These are phyloP conservation scores for Dastarcus helophoroides DNA, from an alignment of 2,888 invertebrate genomes.

Conservation along the genomic window DNA sequence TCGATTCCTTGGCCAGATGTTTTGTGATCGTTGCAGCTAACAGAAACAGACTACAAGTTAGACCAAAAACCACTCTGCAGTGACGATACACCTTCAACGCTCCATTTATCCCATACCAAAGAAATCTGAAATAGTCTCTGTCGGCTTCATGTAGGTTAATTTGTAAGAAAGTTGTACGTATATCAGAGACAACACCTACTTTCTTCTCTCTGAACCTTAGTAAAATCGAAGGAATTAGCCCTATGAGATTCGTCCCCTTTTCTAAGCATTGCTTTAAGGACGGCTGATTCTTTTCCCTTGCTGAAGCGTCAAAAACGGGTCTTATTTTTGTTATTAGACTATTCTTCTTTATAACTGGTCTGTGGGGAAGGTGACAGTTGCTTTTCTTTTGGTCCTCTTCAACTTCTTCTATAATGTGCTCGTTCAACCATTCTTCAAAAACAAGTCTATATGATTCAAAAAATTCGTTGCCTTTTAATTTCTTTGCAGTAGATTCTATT, in stretches of 20 bases:
- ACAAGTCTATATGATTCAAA: slow-evolving; percentile 16
- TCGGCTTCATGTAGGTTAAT: slow-evolving; percentile 19
- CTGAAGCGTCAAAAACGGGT: slow-evolving; percentile 23
- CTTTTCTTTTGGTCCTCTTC: too few species aligned
- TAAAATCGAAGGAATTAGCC: slow-evolving; percentile 14
- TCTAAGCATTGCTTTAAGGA: slow-evolving; percentile 20
- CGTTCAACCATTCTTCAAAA: slow-evolving; percentile 21
- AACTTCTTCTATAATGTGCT: slow-evolving; percentile 12
- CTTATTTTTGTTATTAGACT: slow-evolving; percentile 15
- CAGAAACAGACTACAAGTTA: too few species aligned
- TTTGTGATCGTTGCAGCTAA: too few species aligned
- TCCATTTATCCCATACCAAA: too few species aligned
- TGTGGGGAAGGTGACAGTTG: slow-evolving; percentile 17
- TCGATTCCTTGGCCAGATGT: too few species aligned
- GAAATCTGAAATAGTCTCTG: slow-evolving; percentile 20
- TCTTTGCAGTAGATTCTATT: slow-evolving; percentile 17
- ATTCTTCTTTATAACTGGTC: slow-evolving; percentile 12
- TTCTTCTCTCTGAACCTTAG: slow-evolving; percentile 13
- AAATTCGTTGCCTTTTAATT: slow-evolving; percentile 14
- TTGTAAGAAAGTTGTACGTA: slow-evolving; percentile 25
- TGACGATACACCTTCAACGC: too few species aligned
- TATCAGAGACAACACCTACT: slow-evolving; percentile 20
- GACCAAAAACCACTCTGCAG: too few species aligned
- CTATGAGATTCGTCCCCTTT: slow-evolving; percentile 14
- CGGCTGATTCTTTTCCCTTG: slow-evolving; percentile 14